A percentile compares a stretch with the other conserved stretches of the same genome.
Evolutionary conservation across 2,797 vertebrate species (phyloP).

Genomic region (Calcarius lapponicus): DNA sequence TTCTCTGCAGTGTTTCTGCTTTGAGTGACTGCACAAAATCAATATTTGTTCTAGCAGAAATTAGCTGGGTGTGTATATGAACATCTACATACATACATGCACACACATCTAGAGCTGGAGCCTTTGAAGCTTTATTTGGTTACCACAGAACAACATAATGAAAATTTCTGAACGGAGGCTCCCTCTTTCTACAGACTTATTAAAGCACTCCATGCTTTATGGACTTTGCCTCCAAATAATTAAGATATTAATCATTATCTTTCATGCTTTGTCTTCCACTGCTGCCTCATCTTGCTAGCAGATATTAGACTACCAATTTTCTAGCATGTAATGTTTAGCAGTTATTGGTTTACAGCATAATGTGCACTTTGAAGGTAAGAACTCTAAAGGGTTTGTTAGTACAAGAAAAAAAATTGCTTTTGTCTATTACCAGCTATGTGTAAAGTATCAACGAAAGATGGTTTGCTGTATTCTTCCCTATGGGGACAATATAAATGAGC

Average conservation of each 20-base stretch:
- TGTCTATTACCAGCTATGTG: neutral
- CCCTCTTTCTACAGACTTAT: neutral
- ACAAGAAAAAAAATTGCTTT: neutral
- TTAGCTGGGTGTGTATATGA: neutral
- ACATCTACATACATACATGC: no score
- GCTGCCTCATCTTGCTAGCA: neutral
- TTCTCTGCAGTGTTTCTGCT: neutral
- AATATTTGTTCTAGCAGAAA: neutral
- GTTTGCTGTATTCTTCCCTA: neutral
- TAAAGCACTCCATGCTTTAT: neutral
- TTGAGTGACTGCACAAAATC: neutral
- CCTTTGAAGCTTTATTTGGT: neutral
- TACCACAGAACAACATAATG: neutral
- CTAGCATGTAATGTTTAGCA: neutral
- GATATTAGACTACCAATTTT: neutral
- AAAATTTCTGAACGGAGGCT: neutral
- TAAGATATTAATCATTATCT: neutral
- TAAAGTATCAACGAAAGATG: neutral
- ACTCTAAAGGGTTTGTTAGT: neutral
- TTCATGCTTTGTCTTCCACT: neutral
- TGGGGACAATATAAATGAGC: neutral
- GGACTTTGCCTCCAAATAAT: neutral
- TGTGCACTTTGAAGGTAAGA: neutral
- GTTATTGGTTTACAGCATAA: neutral
- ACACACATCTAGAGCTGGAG: neutral